Conservation (phyloP, 1,140 invertebrate species). For the Drosophila prosaltans region DNA sequence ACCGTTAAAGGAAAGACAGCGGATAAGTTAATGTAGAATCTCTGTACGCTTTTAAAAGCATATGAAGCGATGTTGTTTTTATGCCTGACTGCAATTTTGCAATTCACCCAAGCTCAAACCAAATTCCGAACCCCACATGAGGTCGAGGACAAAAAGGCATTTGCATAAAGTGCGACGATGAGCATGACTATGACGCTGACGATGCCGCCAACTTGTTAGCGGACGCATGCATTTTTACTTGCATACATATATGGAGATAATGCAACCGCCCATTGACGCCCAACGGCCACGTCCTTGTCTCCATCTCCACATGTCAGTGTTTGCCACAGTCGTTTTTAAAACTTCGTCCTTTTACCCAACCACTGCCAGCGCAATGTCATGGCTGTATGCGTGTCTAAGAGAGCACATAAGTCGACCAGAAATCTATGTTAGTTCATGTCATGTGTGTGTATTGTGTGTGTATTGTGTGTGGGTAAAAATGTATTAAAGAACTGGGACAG, state of each 20-base stretch:
- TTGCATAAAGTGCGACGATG: conserved; percentile 59
- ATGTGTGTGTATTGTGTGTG: conserved; percentile 2
- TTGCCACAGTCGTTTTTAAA: conserved; percentile 8
- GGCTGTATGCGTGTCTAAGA: conserved; percentile 65
- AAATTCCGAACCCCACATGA: conserved; percentile 30
- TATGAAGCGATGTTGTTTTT: conserved; percentile 72
- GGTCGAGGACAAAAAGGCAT: conserved; percentile 39
- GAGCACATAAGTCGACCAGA: conserved; percentile 56
- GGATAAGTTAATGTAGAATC: conserved; percentile 77
- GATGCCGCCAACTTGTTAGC: conserved; percentile 69
- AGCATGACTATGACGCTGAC: conserved; percentile 35
- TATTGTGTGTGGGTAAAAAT: conserved; percentile 21
- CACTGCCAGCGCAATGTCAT: conserved; percentile 48
- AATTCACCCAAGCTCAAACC: not conserved
- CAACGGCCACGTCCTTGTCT: conserved; percentile 53
- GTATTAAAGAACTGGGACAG: conserved; percentile 34
- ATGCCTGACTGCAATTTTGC: conserved; percentile 53
- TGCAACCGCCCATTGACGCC: conserved; percentile 46
- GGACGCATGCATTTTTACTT: conserved; percentile 62
- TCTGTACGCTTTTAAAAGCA: conserved; percentile 77
- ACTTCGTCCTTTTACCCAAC: not conserved
- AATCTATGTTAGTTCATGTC: conserved; percentile 42
- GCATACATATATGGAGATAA: conserved; percentile 69
- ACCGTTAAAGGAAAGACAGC: conserved; percentile 39
- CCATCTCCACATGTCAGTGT: conserved; percentile 40